Conservation (phyloP, 2,888 invertebrate genomes). For the Hydropsyche betteni region DNA sequence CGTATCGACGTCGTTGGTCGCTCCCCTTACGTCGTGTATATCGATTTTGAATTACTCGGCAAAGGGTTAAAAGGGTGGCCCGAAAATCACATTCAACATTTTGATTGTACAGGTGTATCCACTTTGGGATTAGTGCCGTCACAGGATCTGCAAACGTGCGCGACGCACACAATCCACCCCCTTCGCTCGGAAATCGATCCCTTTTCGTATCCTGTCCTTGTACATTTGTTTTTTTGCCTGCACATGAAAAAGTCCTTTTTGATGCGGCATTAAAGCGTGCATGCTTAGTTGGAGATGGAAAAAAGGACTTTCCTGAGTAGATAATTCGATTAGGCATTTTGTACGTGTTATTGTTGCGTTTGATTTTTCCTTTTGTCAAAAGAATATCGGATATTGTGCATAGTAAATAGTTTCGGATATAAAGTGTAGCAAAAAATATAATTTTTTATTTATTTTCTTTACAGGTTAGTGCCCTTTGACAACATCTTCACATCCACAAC, state of each 20-base stretch:
- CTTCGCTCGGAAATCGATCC: constrained; percentile 6
- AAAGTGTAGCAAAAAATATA: too few relatives aligned
- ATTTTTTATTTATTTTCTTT: constrained; percentile 18
- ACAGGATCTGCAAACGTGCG: background rate
- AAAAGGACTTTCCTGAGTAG: too few relatives aligned
- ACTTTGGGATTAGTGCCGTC: constrained; percentile 37
- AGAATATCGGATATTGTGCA: too few relatives aligned
- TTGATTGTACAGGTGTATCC: constrained; percentile 41
- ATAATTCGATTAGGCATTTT: too few relatives aligned
- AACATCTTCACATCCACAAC: constrained; percentile 44
- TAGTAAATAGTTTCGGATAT: too few relatives aligned
- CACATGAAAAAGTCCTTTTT: too few relatives aligned
- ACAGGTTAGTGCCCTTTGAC: constrained; percentile 51
- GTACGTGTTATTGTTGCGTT: too few relatives aligned
- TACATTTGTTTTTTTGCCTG: background rate
- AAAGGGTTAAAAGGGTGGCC: constrained; percentile 42
- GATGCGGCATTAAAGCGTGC: too few relatives aligned
- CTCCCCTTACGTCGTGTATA: constrained; percentile 33
- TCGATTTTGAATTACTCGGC: constrained; percentile 50
- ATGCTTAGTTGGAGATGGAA: too few relatives aligned
- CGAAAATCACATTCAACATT: constrained; percentile 38
- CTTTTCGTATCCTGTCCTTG: background rate
- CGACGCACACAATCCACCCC: background rate
- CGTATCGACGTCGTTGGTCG: background rate
- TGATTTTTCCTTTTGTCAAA: too few relatives aligned